These are phyloP conservation scores for Caenorhabditis doughertyi DNA, from an alignment of 2,888 invertebrate species.

Conservation along the genomic window DNA sequence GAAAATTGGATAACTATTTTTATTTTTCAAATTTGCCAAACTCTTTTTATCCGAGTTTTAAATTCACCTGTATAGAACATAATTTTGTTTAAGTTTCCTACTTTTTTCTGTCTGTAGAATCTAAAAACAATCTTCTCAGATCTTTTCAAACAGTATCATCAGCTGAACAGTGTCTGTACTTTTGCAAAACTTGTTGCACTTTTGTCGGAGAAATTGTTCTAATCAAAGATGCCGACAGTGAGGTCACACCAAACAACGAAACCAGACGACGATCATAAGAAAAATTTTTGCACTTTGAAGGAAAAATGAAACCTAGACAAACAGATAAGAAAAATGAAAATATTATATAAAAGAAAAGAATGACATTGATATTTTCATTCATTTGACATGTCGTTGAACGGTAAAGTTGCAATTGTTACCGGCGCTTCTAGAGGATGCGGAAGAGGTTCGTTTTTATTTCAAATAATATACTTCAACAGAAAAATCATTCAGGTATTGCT, in stretches of 20 bases:
- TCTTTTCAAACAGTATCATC: background rate
- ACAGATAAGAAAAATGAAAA: background rate
- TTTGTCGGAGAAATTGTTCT: constrained; percentile 27
- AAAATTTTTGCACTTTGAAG: constrained; percentile 38
- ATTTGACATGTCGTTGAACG: constrained; percentile 45
- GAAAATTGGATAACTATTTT: too few relatives aligned
- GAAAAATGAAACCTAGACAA: constrained; percentile 21
- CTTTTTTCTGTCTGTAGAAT: too few relatives aligned
- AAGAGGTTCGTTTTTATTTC: constrained; percentile 44
- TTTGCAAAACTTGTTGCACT: constrained; percentile 17
- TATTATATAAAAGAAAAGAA: constrained; percentile 26
- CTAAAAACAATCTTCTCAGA: too few relatives aligned
- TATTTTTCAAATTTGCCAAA: too few relatives aligned
- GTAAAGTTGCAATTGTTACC: constrained; percentile 68
- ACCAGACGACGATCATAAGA: constrained; percentile 38
- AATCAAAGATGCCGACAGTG: constrained; percentile 28
- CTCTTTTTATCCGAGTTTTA: too few relatives aligned
- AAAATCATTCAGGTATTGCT: constrained; percentile 68
- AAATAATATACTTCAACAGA: background rate
- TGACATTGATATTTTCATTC: background rate
- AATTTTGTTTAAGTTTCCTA: too few relatives aligned
- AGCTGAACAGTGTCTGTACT: constrained; percentile 13
- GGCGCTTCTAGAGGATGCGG: constrained; percentile 74
- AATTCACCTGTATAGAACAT: too few relatives aligned
- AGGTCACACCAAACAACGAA: constrained; percentile 12